Evolutionary conservation across 35 echinoderm and acorn worm species (phyloP).

Genomic region (Amphiura filiformis): DNA sequence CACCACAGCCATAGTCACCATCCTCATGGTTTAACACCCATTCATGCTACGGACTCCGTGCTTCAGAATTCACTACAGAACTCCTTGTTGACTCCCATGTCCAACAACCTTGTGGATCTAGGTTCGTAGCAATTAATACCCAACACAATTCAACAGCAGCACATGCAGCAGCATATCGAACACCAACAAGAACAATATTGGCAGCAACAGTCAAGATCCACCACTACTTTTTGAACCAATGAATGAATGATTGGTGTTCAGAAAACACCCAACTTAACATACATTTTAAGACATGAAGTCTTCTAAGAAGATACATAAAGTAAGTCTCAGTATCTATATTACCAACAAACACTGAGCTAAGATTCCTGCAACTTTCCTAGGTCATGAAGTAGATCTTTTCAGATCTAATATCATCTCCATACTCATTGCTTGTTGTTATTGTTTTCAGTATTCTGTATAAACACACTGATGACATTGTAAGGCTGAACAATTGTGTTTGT

Average conservation of each 20-base stretch:
- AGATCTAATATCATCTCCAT: background rate
- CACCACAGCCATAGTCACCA: slow-evolving; percentile 13
- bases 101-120: slow-evolving; percentile 66
- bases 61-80: slow-evolving; percentile 71
- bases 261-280: background rate
- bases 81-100: slow-evolving; percentile 62
- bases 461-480: background rate
- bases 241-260: background rate
- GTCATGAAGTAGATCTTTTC: too few species aligned
- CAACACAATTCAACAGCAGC: background rate
- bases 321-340: background rate
- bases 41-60: slow-evolving; percentile 55
- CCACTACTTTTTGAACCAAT: too few species aligned
- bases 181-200: background rate
- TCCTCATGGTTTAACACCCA: slow-evolving; percentile 38
- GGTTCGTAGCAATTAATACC: slow-evolving; percentile 39
- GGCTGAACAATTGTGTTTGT: slow-evolving; percentile 8
- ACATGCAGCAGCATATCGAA: background rate
- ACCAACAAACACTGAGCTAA: background rate
- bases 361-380: too few species aligned
- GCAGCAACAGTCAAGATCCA: background rate
- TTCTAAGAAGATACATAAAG: background rate
- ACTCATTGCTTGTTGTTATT: slow-evolving; percentile 9
- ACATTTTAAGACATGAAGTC: background rate
- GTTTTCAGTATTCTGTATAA: slow-evolving; percentile 23